Evolutionary conservation across 2,797 vertebrate genomes (phyloP).

Genomic region (Gymnopithys bicolor): DNA sequence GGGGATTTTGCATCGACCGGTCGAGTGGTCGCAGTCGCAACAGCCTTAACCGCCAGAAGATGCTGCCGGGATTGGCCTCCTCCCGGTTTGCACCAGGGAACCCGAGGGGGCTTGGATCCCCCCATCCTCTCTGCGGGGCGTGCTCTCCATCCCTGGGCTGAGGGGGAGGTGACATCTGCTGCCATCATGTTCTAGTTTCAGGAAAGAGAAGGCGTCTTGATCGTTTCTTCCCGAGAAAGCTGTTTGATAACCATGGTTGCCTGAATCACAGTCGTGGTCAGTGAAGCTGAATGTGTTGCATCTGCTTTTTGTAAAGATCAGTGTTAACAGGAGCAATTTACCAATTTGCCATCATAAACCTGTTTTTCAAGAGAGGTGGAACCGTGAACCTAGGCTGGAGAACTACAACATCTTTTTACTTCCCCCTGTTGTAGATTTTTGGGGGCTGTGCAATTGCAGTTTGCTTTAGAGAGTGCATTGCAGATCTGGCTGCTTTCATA

Average conservation of each 20-base stretch:
- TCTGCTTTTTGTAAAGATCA: slow-evolving; percentile 31
- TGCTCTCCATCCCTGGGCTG: neutral
- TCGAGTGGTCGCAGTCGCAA: accelerated
- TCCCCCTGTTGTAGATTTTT: neutral
- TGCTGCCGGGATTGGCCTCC: neutral
- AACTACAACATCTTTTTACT: neutral
- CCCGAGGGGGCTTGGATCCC: neutral
- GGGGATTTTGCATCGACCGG: neutral
- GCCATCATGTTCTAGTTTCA: neutral
- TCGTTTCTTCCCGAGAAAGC: neutral
- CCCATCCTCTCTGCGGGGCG: neutral
- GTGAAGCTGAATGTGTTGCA: neutral
- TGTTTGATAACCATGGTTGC: neutral
- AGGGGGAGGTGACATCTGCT: neutral
- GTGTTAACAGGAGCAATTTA: neutral
- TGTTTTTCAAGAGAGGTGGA: neutral
- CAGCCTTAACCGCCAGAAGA: neutral
- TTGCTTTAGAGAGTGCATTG: neutral
- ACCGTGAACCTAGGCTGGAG: neutral
- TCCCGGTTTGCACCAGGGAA: neutral
- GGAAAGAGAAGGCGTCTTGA: neutral
- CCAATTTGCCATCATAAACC: neutral
- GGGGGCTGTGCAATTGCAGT: neutral
- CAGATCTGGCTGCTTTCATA: neutral
- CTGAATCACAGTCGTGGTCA: neutral